Evolutionary conservation across 2,888 invertebrate species (phyloP).

Genomic region (Phengaris alcon): DNA sequence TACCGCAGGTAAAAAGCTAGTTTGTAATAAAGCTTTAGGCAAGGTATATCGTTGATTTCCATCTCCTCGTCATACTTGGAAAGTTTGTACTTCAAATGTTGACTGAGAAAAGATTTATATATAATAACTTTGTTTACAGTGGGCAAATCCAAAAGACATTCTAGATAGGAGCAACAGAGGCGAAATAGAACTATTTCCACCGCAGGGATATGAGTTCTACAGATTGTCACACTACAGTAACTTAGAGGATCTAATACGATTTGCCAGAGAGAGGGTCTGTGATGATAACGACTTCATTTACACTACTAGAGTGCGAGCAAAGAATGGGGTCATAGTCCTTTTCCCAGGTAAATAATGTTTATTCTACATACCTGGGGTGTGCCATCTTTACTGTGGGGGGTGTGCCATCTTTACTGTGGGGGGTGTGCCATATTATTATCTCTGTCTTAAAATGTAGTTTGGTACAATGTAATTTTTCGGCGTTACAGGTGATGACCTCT

Average conservation of each 20-base stretch:
- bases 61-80: too few species aligned
- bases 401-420: too few species aligned
- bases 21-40: too few species aligned
- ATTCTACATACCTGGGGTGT: neutral
- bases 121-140: conserved; percentile 69
- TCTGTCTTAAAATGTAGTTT: neutral
- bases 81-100: too few species aligned
- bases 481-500: conserved; percentile 75
- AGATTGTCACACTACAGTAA: conserved; percentile 78
- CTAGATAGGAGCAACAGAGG: conserved; percentile 59
- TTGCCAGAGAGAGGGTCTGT: conserved; percentile 77
- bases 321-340: conserved; percentile 79
- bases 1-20: too few species aligned
- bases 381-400: too few species aligned
- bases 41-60: too few species aligned
- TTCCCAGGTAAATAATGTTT: conserved; percentile 76
- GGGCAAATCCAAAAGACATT: conserved; percentile 80
- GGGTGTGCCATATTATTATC: neutral
- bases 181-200: conserved; percentile 81
- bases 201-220: conserved; percentile 87
- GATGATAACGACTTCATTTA: conserved; percentile 75
- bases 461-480: conserved; percentile 18
- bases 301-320: conserved; percentile 76
- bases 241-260: conserved; percentile 78
- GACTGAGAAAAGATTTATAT: neutral